A percentile compares a stretch with the other conserved stretches of the same genome.
Conservation (phyloP, 2,888 invertebrate genomes). For the Prosopocoilus inquinatus region DNA sequence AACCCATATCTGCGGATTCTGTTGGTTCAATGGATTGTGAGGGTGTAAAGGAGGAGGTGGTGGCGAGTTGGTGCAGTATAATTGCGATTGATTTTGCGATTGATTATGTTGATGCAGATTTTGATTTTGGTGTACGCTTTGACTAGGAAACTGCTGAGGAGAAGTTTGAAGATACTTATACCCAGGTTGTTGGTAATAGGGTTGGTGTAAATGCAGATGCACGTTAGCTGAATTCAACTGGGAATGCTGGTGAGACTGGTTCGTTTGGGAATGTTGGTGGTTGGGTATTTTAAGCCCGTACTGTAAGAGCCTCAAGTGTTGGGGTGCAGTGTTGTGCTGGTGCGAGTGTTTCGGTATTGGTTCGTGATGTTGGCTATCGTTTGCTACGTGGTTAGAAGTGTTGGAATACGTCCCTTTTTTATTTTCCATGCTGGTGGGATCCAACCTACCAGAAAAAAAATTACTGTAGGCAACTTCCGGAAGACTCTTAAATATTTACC, state of each 20-base stretch:
- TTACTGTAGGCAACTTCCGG: not conserved
- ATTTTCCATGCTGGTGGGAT: slow-evolving; percentile 48
- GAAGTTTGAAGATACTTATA: slow-evolving; percentile 42
- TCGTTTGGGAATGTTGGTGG: slow-evolving; percentile 47
- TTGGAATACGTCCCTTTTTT: slow-evolving; percentile 43
- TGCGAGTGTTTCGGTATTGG: slow-evolving; percentile 55
- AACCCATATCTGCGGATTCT: slow-evolving; percentile 42
- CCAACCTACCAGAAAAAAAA: slow-evolving; percentile 40
- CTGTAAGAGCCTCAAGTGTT: slow-evolving; percentile 56
- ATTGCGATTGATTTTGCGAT: slow-evolving; percentile 35
- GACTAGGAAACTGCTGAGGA: slow-evolving; percentile 24
- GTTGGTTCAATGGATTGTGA: slow-evolving; percentile 36
- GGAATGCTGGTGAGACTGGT: slow-evolving; percentile 46
- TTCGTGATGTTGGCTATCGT: slow-evolving; percentile 32
- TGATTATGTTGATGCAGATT: slow-evolving; percentile 32
- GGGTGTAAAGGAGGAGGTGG: slow-evolving; percentile 32
- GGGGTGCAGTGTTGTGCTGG: slow-evolving; percentile 57
- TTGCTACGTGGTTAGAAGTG: slow-evolving; percentile 28
- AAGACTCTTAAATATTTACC: slow-evolving; percentile 29
- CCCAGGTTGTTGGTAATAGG: slow-evolving; percentile 46
- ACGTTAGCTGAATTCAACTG: slow-evolving; percentile 53
- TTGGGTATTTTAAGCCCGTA: slow-evolving; percentile 59
- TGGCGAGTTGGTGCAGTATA: slow-evolving; percentile 30
- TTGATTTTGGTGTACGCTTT: slow-evolving; percentile 16
- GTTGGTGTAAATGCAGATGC: slow-evolving; percentile 41